Evolutionary conservation across 2,888 invertebrate species (phyloP), one percentile per base, ranked within the genome.

Genomic region (Rhagonycha lutea): DNA sequence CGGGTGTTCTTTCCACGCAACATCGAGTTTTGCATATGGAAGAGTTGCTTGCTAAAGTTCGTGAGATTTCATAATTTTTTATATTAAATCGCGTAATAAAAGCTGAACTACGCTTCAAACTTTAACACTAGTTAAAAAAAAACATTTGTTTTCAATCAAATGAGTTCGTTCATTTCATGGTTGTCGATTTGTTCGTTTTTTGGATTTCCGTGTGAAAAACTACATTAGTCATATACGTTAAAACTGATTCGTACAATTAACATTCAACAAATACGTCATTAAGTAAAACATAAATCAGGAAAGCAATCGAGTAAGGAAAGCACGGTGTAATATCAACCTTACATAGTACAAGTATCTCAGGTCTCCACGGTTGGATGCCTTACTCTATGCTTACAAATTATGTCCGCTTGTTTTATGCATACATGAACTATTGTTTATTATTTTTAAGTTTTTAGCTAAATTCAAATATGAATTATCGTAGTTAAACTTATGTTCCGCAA

Each of bases 391-490:
- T 81, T 82, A 82, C 81, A 82, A 82, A 82, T 82, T 82, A 81
- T 82, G 81, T 81, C 81, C 82, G 80, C 79, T 80, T 78, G 80
- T 76, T 82, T 82, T 82, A 82, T 82, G 82, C 82, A 82, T 82
- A 82, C 82, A 82, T 82, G 82, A 82, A 82, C 82, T 82, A 82
- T 82, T 82, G 82, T 82, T 81, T 81, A 82, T 81, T 80, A 81
- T 82, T 82, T 82, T 82, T 82, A 76, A 73, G 73, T 65, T 75
- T 79, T 76, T 77, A 74, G 74, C 73, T 79, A 77, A 78, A 80
- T 82, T 83, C 84, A 83, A 85, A 86, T 85, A 86, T 86, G 86
- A 86, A 83, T 85, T 86, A 86, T 86, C 84, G 83, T 81, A 80
- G 84, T 83, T 83, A 83, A 83, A 80, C 84, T 84, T 83, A 82